Evolutionary conservation across 2,797 vertebrate genomes (phyloP).

Genomic region (Ambastaia sidthimunki): DNA sequence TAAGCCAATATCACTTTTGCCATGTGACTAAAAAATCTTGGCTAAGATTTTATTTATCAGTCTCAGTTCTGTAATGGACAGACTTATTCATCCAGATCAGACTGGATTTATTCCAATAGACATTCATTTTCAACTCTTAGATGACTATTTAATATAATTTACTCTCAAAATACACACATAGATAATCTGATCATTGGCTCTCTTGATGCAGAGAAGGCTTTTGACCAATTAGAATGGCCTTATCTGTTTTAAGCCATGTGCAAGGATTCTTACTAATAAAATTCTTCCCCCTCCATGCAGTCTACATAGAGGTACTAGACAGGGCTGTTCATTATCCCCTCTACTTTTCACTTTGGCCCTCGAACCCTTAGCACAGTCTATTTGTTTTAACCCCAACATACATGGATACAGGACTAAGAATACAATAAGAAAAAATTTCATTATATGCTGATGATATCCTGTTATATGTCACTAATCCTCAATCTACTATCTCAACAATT

Average conservation of each 20-base stretch:
- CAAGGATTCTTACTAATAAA: too few relatives aligned
- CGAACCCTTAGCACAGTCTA: too few relatives aligned
- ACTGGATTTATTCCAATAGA: neutral
- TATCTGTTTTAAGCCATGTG: neutral
- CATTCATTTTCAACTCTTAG: neutral
- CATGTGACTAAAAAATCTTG: neutral
- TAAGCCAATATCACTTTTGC: constrained; percentile 2
- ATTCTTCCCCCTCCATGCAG: too few relatives aligned
- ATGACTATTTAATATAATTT: neutral
- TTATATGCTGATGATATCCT: too few relatives aligned
- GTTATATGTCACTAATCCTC: too few relatives aligned
- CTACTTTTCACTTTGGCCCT: too few relatives aligned
- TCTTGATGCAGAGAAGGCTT: neutral
- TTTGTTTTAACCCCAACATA: too few relatives aligned
- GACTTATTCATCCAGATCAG: neutral
- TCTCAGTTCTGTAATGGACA: neutral
- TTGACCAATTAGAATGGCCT: neutral
- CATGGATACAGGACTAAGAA: too few relatives aligned
- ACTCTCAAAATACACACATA: neutral
- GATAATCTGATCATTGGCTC: neutral
- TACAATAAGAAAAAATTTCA: too few relatives aligned
- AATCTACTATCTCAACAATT: too few relatives aligned
- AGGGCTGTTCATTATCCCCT: too few relatives aligned
- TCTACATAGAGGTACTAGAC: too few relatives aligned
- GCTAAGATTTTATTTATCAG: neutral